These are phyloP conservation scores for Lithobates sylvaticus DNA, from an alignment of 2,797 vertebrate species.

Conservation along the genomic window DNA sequence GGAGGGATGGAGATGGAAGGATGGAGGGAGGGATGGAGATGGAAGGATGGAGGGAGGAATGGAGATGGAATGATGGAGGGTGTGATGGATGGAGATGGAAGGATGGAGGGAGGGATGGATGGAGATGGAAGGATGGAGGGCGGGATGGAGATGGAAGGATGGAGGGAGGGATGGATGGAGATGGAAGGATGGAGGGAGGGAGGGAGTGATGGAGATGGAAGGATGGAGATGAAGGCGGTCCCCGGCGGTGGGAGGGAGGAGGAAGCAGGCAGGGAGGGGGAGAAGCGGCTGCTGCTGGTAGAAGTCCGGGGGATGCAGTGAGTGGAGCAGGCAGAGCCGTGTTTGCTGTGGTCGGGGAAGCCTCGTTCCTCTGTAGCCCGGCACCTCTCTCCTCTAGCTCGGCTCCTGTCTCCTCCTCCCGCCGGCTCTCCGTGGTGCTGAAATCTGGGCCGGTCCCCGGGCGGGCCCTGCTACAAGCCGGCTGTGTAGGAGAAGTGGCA, in stretches of 20 bases:
- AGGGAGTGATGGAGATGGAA: too few species aligned
- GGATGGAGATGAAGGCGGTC: background rate
- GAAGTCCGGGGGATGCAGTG: conserved; percentile 39
- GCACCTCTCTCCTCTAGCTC: background rate
- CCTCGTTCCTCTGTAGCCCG: background rate
- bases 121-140: too few species aligned
- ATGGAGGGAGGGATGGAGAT: too few species aligned
- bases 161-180: too few species aligned
- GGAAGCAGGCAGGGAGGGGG: background rate
- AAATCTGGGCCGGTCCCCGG: conserved; percentile 9
- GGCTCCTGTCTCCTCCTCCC: background rate
- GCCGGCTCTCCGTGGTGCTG: conserved; percentile 56
- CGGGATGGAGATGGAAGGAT: too few species aligned
- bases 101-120: too few species aligned
- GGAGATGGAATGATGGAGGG: background rate
- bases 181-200: too few species aligned
- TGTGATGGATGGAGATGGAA: background rate
- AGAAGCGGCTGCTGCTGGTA: background rate
- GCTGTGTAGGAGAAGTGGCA: conserved; percentile 31
- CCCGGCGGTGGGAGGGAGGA: background rate
- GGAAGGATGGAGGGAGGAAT: too few species aligned
- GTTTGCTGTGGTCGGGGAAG: conserved; percentile 21
- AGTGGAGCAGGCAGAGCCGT: conserved; percentile 43
- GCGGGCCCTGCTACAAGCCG: background rate
- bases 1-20: too few species aligned